phyloP scores from a whole-genome alignment of 2,113 vertebrate species.

The Pollachius pollachius region DNA sequence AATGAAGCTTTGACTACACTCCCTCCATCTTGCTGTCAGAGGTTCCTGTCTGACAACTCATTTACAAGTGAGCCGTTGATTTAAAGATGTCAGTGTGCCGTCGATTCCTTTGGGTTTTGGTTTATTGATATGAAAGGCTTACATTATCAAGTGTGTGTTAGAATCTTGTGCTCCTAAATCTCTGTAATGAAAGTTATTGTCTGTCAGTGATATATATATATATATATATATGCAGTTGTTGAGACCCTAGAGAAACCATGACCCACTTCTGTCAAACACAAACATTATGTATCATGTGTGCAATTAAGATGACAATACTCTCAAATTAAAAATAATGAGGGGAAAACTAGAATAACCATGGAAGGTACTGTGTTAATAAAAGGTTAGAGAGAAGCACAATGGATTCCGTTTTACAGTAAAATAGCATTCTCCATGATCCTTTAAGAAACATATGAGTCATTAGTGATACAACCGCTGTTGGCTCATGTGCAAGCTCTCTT shows the following conservation, averaged over 20 bases:
- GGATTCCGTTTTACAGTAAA: too few species aligned
- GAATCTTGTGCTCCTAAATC: conserved; percentile 27
- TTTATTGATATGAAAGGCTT: conserved; percentile 31
- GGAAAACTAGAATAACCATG: background rate
- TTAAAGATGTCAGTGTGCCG: conserved; percentile 49
- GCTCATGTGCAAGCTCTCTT: too few species aligned
- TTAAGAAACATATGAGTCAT: too few species aligned
- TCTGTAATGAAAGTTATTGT: conserved; percentile 22
- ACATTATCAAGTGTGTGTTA: conserved; percentile 27
- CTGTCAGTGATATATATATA: conserved; percentile 11
- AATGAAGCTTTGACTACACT: conserved; percentile 30
- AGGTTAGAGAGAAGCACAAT: too few species aligned
- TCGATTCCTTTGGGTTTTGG: conserved; percentile 7
- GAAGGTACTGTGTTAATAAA: too few species aligned
- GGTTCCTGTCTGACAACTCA: conserved; percentile 42
- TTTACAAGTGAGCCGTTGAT: conserved; percentile 40
- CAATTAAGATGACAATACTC: background rate
- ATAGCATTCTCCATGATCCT: too few species aligned
- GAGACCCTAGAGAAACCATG: conserved; percentile 41
- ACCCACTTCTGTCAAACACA: conserved; percentile 54
- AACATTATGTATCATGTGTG: background rate
- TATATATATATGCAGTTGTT: conserved; percentile 12
- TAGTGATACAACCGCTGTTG: too few species aligned
- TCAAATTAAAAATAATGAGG: conserved; percentile 14
- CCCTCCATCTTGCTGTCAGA: conserved; percentile 48